These are phyloP conservation scores for Smutsia temminckii DNA, from an alignment of 2,797 vertebrate genomes.

Conservation along the genomic window DNA sequence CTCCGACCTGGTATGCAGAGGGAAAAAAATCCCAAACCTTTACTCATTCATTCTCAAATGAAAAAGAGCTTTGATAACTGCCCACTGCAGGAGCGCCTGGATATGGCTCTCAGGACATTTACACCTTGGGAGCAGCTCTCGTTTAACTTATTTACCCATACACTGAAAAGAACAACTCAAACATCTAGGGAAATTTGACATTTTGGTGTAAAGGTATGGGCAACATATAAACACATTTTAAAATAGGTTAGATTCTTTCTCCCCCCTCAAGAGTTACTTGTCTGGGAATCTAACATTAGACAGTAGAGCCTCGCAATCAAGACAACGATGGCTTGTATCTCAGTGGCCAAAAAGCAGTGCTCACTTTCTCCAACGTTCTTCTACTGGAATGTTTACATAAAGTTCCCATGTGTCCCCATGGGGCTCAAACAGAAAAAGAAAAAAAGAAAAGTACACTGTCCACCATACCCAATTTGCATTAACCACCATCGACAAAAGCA, in stretches of 20 bases:
- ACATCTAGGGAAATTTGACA: not conserved
- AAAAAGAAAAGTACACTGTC: not conserved
- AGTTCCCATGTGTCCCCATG: not conserved
- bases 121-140: not conserved
- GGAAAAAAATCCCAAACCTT: not conserved
- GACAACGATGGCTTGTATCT: not conserved
- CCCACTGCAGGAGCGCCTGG: not conserved
- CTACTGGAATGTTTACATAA: not conserved
- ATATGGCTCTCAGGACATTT: not conserved
- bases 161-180: not conserved
- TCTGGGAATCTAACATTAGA: not conserved
- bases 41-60: not conserved
- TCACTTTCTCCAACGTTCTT: not conserved
- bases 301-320: not conserved
- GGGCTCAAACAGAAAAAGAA: not conserved
- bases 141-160: not conserved
- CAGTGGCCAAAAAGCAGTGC: not conserved
- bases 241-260: not conserved
- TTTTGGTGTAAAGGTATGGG: not conserved
- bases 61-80: not conserved
- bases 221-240: not conserved
- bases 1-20: conserved; percentile 84
- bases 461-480: not conserved
- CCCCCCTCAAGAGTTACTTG: not conserved
- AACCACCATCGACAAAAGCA: not conserved